phyloP scores from a whole-genome alignment of 2,797 vertebrate species.

The Hybognathus amarus region DNA sequence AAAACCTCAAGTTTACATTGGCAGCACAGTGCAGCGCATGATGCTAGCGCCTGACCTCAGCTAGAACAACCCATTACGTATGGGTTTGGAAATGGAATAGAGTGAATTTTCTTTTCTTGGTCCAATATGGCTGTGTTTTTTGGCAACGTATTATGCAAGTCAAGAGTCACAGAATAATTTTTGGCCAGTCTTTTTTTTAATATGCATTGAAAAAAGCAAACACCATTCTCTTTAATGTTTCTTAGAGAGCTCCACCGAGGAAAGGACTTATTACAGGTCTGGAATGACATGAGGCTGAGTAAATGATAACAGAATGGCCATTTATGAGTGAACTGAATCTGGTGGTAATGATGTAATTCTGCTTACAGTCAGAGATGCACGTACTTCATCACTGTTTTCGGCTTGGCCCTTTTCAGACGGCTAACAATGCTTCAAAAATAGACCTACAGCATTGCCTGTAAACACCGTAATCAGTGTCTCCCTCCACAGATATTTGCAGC shows the following conservation, averaged over 20 bases:
- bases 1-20: constrained; percentile 65
- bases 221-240: not conserved
- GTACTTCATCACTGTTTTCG: not conserved
- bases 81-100: constrained; percentile 54
- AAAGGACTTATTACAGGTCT: not conserved
- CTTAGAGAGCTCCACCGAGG: not conserved
- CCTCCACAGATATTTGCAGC: constrained; percentile 17
- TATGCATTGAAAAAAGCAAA: not conserved
- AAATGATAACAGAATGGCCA: not conserved
- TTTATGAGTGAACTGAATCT: constrained; percentile 2
- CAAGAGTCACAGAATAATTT: constrained; percentile 7
- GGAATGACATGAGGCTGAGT: not conserved
- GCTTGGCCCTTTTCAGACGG: not conserved
- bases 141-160: not conserved
- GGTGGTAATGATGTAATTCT: not conserved
- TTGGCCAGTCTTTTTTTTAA: not conserved
- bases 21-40: constrained; percentile 46
- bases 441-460: constrained; percentile 32
- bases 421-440: constrained; percentile 39
- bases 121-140: constrained; percentile 12
- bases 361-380: not conserved
- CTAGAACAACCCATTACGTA: constrained; percentile 54
- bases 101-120: constrained; percentile 38
- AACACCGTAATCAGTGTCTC: constrained; percentile 47
- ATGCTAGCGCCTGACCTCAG: constrained; percentile 48